Percentiles rank a stretch among this genome's conserved stretches.
phyloP scores from a whole-genome alignment of 2,113 vertebrate genomes.

The Morone saxatilis region DNA sequence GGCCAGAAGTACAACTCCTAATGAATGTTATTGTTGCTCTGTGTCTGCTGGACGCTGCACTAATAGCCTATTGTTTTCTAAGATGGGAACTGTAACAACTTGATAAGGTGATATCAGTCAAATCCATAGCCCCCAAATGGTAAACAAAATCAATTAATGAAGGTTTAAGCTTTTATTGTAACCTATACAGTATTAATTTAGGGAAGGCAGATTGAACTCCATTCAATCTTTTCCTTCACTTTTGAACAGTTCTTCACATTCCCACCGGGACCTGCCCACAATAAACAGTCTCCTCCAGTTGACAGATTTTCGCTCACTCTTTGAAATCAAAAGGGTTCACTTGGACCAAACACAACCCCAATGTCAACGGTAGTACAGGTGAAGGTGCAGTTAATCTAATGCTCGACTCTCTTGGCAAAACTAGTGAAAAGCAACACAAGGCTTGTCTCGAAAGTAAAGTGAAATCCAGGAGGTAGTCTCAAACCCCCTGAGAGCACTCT shows the following conservation, averaged over 20 bases:
- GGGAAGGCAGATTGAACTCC: not conserved
- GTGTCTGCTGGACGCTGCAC: not conserved
- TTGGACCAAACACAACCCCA: conserved; percentile 17
- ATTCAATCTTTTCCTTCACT: not conserved
- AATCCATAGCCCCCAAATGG: not conserved
- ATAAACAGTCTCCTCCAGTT: not conserved
- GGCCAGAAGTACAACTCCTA: not conserved
- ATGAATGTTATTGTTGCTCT: not conserved
- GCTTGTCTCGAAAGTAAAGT: conserved; percentile 15
- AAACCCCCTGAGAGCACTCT: not conserved
- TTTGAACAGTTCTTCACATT: not conserved
- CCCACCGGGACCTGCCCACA: not conserved
- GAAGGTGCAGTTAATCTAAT: conserved; percentile 17
- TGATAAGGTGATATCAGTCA: not conserved
- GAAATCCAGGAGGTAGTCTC: conserved; percentile 26
- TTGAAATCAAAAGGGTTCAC: conserved; percentile 2
- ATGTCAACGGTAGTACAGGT: conserved; percentile 1
- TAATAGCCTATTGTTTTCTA: not conserved
- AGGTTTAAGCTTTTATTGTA: not conserved
- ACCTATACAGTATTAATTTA: not conserved
- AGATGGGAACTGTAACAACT: not conserved
- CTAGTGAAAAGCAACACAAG: conserved; percentile 7
- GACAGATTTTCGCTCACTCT: not conserved
- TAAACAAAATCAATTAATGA: not conserved
- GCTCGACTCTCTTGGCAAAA: conserved; percentile 12